A percentile compares a stretch with the other conserved stretches of the same genome.
Conservation (phyloP, 2,888 invertebrate species). For the Frankliniella intonsa region DNA sequence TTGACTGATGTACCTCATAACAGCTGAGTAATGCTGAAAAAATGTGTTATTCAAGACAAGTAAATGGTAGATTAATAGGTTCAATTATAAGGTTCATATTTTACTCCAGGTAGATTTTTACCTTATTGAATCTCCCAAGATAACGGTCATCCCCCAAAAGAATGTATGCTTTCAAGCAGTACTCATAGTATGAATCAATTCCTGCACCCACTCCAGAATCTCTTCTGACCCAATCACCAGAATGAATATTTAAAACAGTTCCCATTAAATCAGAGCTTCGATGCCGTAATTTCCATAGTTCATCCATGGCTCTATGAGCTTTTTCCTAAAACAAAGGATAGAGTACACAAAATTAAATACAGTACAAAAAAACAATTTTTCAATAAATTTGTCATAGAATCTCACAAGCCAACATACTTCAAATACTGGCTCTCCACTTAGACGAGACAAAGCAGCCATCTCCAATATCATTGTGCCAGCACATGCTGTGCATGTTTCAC, state of each 20-base stretch:
- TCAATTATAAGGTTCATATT: background rate
- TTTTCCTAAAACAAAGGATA: slow-evolving; percentile 57
- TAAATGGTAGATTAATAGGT: background rate
- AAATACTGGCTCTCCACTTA: slow-evolving; percentile 87
- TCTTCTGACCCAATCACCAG: slow-evolving; percentile 94
- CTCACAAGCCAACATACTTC: slow-evolving; percentile 53
- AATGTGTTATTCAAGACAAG: slow-evolving; percentile 6
- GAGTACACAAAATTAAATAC: background rate
- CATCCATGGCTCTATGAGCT: slow-evolving; percentile 94
- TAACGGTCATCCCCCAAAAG: slow-evolving; percentile 91
- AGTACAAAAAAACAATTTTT: background rate
- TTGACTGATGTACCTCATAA: slow-evolving; percentile 95
- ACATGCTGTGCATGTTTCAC: slow-evolving; percentile 96
- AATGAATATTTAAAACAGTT: slow-evolving; percentile 94
- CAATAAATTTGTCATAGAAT: background rate
- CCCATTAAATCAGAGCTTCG: slow-evolving; percentile 91
- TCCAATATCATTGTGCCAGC: slow-evolving; percentile 97
- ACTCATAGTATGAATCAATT: slow-evolving; percentile 98
- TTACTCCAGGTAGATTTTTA: slow-evolving; percentile 35
- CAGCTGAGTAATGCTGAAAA: slow-evolving; percentile 81
- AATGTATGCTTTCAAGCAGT: slow-evolving; percentile 95
- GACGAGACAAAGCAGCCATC: slow-evolving; percentile 90
- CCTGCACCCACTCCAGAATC: slow-evolving; percentile 99
- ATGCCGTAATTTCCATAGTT: slow-evolving; percentile 91
- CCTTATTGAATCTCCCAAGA: slow-evolving; percentile 80